Base-by-base conservation (phyloP, 2,888 invertebrate species). In the Frankliniella fusca region DNA sequence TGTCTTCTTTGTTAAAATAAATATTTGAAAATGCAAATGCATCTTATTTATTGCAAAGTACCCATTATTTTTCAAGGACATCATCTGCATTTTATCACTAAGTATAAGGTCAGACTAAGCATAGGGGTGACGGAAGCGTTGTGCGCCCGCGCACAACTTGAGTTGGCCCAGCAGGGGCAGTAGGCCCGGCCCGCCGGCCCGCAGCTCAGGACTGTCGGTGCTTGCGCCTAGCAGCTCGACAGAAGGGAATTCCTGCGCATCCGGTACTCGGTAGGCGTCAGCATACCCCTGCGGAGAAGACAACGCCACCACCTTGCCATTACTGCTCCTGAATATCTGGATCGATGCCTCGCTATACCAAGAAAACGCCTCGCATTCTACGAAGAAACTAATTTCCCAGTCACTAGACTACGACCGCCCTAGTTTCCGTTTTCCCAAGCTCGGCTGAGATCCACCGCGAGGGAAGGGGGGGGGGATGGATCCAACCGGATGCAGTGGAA, bases 201-300 rank as follows among this genome's bases (percentile, higher is more conserved):
- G n/a, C n/a, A n/a, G n/a, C n/a, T n/a, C n/a, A n/a, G n/a, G n/a
- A n/a, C n/a, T n/a, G n/a, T n/a, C n/a, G 38, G 38, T 38, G 38
- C 38, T 38, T 38, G 23, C 23, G 70, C 54, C 27, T 76, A 85
- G 83, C 84, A 84, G 48, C 83, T 82, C 20, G 85, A 83, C 82
- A 84, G 79, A 79, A 85, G 82, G 15, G 84, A 84, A 18, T 89
- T 90, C 85, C 91, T 91, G 83, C 92, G 88, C 85, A 92, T 88
- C 84, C 93, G 89, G 86, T 93, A 93, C 86, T 93, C 93, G 0
- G 93, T 93, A 8, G 93, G 93, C 12, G 93, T 93, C 84, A 93
- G 87, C 92, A 93, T 92, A 65, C 93, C 93, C 85, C 93, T 90
- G 87, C 27, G 27, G 10, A 23, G 15, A 76, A 27, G 12, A 70